phyloP scores from a whole-genome alignment of 2,113 vertebrate genomes.

The Eptatretus burgeri region DNA sequence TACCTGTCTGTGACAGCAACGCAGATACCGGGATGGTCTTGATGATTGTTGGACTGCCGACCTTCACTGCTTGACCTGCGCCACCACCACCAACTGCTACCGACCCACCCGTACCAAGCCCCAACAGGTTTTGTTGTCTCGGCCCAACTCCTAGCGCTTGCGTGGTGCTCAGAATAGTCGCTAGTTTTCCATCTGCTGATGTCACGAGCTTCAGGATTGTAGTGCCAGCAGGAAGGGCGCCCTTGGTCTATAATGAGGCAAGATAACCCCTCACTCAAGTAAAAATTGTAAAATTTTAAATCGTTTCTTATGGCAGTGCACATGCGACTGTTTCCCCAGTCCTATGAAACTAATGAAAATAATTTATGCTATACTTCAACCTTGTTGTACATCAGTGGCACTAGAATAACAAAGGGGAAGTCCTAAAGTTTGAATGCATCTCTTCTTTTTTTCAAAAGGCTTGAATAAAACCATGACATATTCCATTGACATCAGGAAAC shows the following conservation, averaged over 20 bases:
- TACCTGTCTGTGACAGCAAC: constrained; percentile 6
- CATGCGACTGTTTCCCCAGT: too few species aligned
- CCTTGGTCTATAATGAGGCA: constrained; percentile 4
- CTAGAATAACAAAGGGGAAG: too few species aligned
- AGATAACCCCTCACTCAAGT: background rate
- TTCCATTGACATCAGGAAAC: too few species aligned
- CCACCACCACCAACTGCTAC: background rate
- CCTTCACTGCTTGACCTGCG: background rate
- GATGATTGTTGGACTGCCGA: constrained; percentile 8
- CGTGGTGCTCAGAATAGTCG: constrained; percentile 8
- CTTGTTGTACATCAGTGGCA: too few species aligned
- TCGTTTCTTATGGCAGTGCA: background rate
- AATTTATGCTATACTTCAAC: too few species aligned
- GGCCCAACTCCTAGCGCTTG: constrained; percentile 5
- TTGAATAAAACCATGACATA: too few species aligned
- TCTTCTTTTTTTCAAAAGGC: too few species aligned
- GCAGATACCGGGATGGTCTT: constrained; percentile 9
- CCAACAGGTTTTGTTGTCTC: constrained; percentile 7
- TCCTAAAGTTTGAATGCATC: too few species aligned
- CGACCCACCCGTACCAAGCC: too few species aligned
- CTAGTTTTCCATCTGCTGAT: constrained; percentile 8
- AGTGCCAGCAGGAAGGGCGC: constrained; percentile 8
- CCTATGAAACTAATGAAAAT: too few species aligned
- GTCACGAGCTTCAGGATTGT: constrained; percentile 9
- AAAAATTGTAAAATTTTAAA: background rate